Percentiles rank a stretch among this genome's conserved stretches.
phyloP scores from a whole-genome alignment of 2,888 invertebrate species.

The Heliconius sara region DNA sequence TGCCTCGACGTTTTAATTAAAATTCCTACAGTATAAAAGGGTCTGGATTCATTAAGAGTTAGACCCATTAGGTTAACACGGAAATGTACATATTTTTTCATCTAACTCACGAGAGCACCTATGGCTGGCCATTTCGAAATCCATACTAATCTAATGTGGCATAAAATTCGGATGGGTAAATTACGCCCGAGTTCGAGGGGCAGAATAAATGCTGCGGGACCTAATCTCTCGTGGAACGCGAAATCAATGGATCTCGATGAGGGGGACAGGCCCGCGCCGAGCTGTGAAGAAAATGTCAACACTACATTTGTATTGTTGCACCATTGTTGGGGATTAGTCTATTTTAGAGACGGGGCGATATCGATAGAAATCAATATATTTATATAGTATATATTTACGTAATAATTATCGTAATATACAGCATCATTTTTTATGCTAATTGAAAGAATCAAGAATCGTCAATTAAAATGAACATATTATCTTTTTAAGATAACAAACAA shows the following conservation, averaged over 20 bases:
- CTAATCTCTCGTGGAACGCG: slow-evolving; percentile 71
- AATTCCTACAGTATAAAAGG: slow-evolving; percentile 3
- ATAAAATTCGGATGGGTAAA: slow-evolving; percentile 57
- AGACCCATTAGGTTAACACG: neutral
- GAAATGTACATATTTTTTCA: neutral
- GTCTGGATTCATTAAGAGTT: slow-evolving; percentile 12
- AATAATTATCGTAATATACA: neutral
- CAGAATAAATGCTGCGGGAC: slow-evolving; percentile 62
- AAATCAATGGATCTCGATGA: slow-evolving; percentile 68
- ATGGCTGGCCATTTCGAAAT: slow-evolving; percentile 35
- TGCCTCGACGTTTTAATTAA: slow-evolving; percentile 15
- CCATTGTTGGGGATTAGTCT: slow-evolving; percentile 50
- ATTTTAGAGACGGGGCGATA: slow-evolving; percentile 30
- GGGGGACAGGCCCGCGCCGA: slow-evolving; percentile 52
- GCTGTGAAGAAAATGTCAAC: slow-evolving; percentile 70
- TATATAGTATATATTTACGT: neutral
- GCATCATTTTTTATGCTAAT: neutral
- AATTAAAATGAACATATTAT: neutral
- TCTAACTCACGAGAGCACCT: slow-evolving; percentile 10
- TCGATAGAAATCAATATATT: slow-evolving; percentile 24
- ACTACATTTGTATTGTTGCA: slow-evolving; percentile 63
- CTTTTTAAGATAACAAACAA: too few species aligned
- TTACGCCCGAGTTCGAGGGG: slow-evolving; percentile 52
- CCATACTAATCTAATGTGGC: slow-evolving; percentile 59
- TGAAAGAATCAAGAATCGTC: neutral